Base-by-base conservation (phyloP, 2,113 vertebrate species). In the Leptobrachium ailaonicum region DNA sequence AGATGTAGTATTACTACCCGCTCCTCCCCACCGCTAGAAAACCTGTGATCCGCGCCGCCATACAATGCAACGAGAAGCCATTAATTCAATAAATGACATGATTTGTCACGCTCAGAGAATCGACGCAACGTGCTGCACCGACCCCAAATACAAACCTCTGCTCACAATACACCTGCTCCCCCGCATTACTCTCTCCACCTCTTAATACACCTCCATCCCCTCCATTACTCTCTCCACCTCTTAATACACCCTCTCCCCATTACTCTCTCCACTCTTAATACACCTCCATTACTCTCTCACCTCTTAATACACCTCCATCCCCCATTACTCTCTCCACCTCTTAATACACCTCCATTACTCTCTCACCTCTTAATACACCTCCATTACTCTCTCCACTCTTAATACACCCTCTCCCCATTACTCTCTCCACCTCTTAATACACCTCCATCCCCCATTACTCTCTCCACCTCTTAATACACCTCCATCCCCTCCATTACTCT, bases 21-120 rank as follows among this genome's bases (percentile, higher is more conserved):
- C 64, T 20, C 77, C 45, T 53, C 68, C 77, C 60, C 77, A 79
- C 77, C 7, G 42, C 53, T 56, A 79, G 32, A 79, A 54, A 66
- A 73, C 60, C 45, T 67, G 71, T 73, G 66, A 68, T 74, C 72
- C 53, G 14, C 11, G 72, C 71, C 75, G 79, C 71, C 79, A 75
- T 74, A 74, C 79, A 81, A 81, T 10, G 42, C n/a, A 81, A 81
- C 75, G 75, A 81, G 68, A 54, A 81, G 53, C 75, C 60, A 81
- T 81, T 81, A 81, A 75, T 81, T 69, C 75, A 81, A 81, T 81
- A 81, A 81, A 81, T 81, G 75, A 81, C 71, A 69, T 81, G 63
- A 81, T 81, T 80, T 80, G 79, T 80, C 79, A 80, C 70, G 62
- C 78, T 73, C 62, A 73, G 64, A 73, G 78, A 73, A 80, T 73